These are phyloP conservation scores for Chloropsis cyanopogon DNA, from an alignment of 2,113 vertebrate species.

Conservation along the genomic window DNA sequence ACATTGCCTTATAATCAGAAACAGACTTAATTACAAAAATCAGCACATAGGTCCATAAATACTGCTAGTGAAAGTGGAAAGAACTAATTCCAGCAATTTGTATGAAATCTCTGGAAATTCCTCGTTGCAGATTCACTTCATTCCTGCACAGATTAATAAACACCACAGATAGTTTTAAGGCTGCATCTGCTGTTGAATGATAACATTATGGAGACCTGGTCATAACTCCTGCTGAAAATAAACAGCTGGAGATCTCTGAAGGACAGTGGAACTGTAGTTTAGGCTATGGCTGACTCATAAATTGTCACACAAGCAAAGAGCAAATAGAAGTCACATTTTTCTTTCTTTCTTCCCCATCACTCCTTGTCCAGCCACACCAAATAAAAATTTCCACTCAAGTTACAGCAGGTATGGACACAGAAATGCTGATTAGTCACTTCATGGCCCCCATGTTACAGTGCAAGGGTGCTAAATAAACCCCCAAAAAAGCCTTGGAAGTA, in stretches of 20 bases:
- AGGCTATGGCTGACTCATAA: not conserved
- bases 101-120: not conserved
- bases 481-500: not conserved
- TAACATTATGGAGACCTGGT: not conserved
- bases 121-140: not conserved
- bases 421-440: not conserved
- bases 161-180: not conserved
- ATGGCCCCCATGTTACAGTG: not conserved
- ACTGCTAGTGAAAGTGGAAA: not conserved
- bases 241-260: not conserved
- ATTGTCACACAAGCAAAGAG: not conserved
- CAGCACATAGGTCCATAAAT: not conserved
- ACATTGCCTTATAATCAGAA: not conserved
- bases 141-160: not conserved
- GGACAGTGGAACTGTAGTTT: not conserved
- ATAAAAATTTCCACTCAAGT: not conserved
- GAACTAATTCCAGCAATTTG: not conserved
- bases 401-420: not conserved
- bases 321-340: not conserved
- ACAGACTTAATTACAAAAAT: not conserved
- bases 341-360: not conserved
- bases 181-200: not conserved
- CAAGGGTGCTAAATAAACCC: not conserved
- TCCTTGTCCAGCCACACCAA: not conserved
- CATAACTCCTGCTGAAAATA: not conserved